A percentile compares a stretch with the other conserved stretches of the same genome.
These are phyloP conservation scores for Enteromius unitaeniatus DNA, from an alignment of 2,797 vertebrate genomes.

Conservation along the genomic window DNA sequence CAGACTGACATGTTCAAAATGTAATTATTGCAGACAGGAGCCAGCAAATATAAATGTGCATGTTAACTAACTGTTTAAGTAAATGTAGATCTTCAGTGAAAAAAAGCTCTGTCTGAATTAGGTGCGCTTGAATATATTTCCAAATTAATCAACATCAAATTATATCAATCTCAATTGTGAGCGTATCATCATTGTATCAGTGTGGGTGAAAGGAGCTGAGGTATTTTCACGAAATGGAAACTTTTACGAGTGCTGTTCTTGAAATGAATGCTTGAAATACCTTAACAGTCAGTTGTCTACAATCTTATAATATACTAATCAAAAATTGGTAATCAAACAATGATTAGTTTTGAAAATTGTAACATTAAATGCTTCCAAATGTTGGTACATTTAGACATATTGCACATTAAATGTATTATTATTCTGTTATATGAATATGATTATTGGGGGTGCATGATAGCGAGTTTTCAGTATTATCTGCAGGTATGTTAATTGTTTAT, in stretches of 20 bases:
- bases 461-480: background rate
- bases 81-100: constrained; percentile 23
- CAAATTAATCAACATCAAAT: constrained; percentile 14
- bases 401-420: background rate
- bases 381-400: background rate
- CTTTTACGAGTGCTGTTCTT: background rate
- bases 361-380: background rate
- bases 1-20: constrained; percentile 7
- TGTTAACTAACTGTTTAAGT: constrained; percentile 35
- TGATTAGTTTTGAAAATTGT: background rate
- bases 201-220: background rate
- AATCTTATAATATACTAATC: background rate
- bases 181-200: background rate
- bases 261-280: background rate
- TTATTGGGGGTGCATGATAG: background rate
- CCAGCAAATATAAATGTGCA: constrained; percentile 21
- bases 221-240: background rate
- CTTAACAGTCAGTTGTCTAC: background rate
- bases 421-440: no score
- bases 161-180: constrained; percentile 9
- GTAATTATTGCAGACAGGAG: constrained; percentile 25
- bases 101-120: background rate
- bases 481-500: background rate
- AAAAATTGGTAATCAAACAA: background rate
- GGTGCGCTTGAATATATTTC: background rate